phyloP scores from a whole-genome alignment of 2,797 vertebrate genomes.

The Prionace glauca region DNA sequence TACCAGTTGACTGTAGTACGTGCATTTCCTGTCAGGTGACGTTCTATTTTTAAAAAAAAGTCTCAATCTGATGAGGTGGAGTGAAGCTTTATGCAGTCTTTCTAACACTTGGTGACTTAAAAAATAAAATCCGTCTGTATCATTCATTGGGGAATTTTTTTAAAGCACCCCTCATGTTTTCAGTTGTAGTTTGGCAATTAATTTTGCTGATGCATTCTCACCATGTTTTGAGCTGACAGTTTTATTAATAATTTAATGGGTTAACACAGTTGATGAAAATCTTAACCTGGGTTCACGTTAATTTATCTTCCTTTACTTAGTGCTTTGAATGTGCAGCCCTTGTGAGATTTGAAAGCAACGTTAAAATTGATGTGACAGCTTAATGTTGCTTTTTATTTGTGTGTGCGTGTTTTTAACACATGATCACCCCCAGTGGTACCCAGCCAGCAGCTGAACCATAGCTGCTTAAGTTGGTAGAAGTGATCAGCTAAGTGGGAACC shows the following conservation, averaged over 20 bases:
- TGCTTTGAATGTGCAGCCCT: too few relatives aligned
- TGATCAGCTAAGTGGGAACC: not conserved
- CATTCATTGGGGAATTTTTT: not conserved
- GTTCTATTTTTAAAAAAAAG: not conserved
- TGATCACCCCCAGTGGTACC: not conserved
- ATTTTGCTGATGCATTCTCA: not conserved
- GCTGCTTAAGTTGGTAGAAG: not conserved
- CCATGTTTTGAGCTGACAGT: not conserved
- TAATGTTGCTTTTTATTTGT: not conserved
- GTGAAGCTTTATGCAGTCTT: not conserved
- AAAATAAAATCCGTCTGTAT: not conserved
- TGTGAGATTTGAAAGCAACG: not conserved
- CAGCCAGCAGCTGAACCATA: not conserved
- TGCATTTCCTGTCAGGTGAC: not conserved
- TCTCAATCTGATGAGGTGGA: not conserved
- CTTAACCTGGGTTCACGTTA: not conserved
- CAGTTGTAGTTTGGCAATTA: not conserved
- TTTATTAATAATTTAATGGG: slow-evolving; percentile 35
- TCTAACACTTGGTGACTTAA: not conserved
- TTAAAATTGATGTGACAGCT: not conserved
- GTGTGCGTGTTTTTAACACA: not conserved
- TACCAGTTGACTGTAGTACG: not conserved
- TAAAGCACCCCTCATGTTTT: not conserved
- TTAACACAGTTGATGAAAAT: slow-evolving; percentile 23
- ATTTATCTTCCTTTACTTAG: not conserved